phyloP scores from a whole-genome alignment of 1,140 invertebrate species.

The Phymorhynchus buccinoides region DNA sequence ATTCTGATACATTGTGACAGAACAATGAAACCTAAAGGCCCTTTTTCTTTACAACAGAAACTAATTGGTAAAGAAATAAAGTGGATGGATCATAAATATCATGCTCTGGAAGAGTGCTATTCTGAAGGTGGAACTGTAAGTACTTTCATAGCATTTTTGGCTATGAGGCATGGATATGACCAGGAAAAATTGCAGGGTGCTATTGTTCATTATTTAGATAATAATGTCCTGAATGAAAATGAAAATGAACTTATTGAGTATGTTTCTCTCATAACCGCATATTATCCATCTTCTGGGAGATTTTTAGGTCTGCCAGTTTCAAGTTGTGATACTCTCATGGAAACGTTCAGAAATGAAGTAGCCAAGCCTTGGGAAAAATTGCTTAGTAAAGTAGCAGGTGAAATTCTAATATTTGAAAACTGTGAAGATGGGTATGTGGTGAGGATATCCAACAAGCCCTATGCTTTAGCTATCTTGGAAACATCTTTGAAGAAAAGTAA shows the following conservation, averaged over 20 bases:
- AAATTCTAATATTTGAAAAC: background rate
- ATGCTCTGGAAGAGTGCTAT: background rate
- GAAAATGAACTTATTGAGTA: background rate
- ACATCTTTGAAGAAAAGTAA: background rate
- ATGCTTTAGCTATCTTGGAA: background rate
- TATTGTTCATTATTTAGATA: background rate
- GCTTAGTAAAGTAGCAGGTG: background rate
- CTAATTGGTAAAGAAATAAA: background rate
- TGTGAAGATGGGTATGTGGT: background rate
- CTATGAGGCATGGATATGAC: background rate
- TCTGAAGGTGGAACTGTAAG: background rate
- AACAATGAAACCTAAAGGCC: background rate
- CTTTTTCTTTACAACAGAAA: background rate
- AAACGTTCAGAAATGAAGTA: background rate
- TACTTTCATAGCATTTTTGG: background rate
- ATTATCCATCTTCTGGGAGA: background rate
- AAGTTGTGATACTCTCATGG: background rate
- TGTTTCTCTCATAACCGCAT: background rate
- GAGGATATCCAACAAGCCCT: slow-evolving; percentile 7
- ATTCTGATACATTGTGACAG: background rate
- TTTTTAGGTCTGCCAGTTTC: background rate
- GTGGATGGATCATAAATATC: background rate
- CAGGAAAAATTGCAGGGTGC: background rate
- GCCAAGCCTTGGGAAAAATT: background rate
- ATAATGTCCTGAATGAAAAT: background rate